Conservation (phyloP, 2,113 vertebrate species). For the Chaetodon trifascialis region DNA sequence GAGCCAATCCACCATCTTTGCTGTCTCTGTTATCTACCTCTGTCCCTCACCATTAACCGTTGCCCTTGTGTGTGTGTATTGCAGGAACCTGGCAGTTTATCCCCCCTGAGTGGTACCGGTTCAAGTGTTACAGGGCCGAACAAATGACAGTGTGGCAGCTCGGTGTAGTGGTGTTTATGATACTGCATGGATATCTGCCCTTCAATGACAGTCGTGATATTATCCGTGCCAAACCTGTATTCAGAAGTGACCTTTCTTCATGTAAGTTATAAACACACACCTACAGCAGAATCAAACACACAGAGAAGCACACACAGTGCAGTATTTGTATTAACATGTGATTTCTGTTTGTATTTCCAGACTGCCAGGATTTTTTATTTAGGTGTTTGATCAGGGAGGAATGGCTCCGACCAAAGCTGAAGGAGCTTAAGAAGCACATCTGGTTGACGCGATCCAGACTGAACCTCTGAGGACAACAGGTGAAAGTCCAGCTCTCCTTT, state of each 20-base stretch:
- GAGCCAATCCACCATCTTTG: not conserved
- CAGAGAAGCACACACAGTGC: not conserved
- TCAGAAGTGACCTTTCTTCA: not conserved
- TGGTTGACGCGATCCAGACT: not conserved
- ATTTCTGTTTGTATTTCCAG: not conserved
- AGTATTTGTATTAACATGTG: not conserved
- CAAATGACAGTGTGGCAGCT: not conserved
- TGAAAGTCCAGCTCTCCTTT: too few species aligned
- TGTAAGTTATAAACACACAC: not conserved
- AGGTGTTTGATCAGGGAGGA: not conserved
- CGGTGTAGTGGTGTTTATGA: not conserved
- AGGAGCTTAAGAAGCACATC: not conserved
- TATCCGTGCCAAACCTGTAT: accelerated
- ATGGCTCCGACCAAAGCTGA: not conserved
- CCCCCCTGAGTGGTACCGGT: not conserved
- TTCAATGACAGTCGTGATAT: not conserved
- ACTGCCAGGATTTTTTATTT: not conserved
- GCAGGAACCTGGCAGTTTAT: not conserved
- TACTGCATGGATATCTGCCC: not conserved
- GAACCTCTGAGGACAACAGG: not conserved
- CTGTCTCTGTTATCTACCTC: not conserved
- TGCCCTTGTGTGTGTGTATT: not conserved
- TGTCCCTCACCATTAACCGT: not conserved
- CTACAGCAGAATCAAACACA: not conserved
- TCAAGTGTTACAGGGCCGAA: not conserved